Evolutionary conservation across 1,140 invertebrate species (phyloP).

Genomic region (Schlechtendalia chinensis): DNA sequence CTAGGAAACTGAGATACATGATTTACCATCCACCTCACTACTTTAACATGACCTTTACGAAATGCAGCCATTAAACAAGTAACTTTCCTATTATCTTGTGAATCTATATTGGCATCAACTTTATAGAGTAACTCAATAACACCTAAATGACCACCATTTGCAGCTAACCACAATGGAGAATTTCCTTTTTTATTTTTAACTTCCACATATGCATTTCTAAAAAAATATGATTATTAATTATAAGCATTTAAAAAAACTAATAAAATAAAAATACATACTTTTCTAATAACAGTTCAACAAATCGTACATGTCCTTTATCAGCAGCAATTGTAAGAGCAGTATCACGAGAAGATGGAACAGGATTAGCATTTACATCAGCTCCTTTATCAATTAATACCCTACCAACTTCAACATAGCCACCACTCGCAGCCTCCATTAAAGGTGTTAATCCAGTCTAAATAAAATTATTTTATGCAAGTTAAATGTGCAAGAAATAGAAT

Average conservation of each 20-base stretch:
- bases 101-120: slow-evolving; percentile 92
- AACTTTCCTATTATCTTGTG: slow-evolving; percentile 91
- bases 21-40: slow-evolving; percentile 98
- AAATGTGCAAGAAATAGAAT: neutral
- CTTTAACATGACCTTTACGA: slow-evolving; percentile 96
- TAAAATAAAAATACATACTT: slow-evolving; percentile 55
- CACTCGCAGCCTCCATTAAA: slow-evolving; percentile 98
- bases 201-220: slow-evolving; percentile 82
- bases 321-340: slow-evolving; percentile 98
- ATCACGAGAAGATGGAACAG: slow-evolving; percentile 94
- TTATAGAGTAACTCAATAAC: slow-evolving; percentile 91
- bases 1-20: slow-evolving; percentile 98
- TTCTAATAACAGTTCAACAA: slow-evolving; percentile 80
- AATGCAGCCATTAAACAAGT: slow-evolving; percentile 99
- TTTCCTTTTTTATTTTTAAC: slow-evolving; percentile 99
- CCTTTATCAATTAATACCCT: slow-evolving; percentile 92
- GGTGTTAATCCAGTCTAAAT: slow-evolving; percentile 90
- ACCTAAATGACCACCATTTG: slow-evolving; percentile 94
- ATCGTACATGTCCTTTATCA: slow-evolving; percentile 96
- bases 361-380: slow-evolving; percentile 97
- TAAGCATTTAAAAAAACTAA: neutral
- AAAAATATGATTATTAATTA: neutral
- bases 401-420: slow-evolving; percentile 98
- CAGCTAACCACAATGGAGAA: slow-evolving; percentile 95
- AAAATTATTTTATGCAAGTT: slow-evolving; percentile 33